Conservation (phyloP, 2,113 vertebrate genomes). For the Lepisosteus oculatus region DNA sequence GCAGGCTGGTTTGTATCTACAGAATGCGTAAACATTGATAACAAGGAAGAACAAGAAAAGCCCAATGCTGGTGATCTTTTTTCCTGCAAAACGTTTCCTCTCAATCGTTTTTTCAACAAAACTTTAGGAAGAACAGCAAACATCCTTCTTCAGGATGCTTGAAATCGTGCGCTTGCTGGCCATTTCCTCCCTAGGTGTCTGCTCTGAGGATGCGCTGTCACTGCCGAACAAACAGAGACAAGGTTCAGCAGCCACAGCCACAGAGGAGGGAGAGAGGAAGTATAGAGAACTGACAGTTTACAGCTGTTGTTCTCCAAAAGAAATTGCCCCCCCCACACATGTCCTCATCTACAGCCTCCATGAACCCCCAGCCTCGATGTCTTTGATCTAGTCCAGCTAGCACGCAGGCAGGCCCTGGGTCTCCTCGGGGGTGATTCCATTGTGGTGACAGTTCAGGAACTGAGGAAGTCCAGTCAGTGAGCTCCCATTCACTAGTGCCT, state of each 20-base stretch:
- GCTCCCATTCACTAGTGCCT: neutral
- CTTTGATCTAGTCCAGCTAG: neutral
- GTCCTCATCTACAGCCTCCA: neutral
- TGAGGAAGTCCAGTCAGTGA: neutral
- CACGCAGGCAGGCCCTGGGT: neutral
- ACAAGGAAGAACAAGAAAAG: too few relatives aligned
- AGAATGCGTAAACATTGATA: too few relatives aligned
- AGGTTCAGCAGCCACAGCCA: too few relatives aligned
- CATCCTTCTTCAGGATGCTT: too few relatives aligned
- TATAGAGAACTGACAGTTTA: slow-evolving; percentile 6
- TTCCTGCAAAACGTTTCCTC: too few relatives aligned
- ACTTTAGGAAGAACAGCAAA: too few relatives aligned
- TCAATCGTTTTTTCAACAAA: too few relatives aligned
- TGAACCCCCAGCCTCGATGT: neutral
- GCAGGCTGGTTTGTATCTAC: too few relatives aligned
- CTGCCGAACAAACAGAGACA: neutral
- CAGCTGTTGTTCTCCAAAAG: neutral
- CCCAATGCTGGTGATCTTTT: too few relatives aligned
- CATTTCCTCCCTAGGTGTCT: neutral
- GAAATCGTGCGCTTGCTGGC: neutral
- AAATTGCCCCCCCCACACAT: neutral
- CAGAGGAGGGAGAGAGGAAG: neutral
- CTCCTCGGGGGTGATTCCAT: neutral
- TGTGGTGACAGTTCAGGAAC: neutral
- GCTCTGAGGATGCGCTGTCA: neutral